Percentiles rank a stretch among this genome's conserved stretches.
Conservation (phyloP, 2,888 invertebrate genomes). For the Spialia ferax region DNA sequence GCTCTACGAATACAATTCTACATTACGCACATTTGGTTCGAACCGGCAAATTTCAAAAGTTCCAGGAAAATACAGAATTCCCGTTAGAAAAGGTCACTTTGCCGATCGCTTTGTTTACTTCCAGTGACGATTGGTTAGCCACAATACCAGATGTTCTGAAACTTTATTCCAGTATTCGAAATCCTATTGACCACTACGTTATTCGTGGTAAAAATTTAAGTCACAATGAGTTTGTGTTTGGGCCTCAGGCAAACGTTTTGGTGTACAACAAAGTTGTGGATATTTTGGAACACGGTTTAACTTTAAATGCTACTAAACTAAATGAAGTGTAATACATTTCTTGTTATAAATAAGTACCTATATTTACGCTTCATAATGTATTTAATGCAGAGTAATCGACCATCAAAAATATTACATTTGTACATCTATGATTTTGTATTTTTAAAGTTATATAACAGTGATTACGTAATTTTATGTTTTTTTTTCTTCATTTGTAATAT, state of each 20-base stretch:
- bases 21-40: slow-evolving; percentile 67
- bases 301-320: slow-evolving; percentile 24
- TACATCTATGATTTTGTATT: no score
- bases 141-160: slow-evolving; percentile 60
- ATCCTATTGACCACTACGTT: slow-evolving; percentile 66
- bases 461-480: no score
- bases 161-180: slow-evolving; percentile 61
- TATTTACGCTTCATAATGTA: no score
- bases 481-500: no score
- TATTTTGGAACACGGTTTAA: slow-evolving; percentile 54
- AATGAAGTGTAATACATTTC: slow-evolving; percentile 1
- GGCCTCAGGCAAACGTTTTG: slow-evolving; percentile 53
- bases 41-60: slow-evolving; percentile 66
- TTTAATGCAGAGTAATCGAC: no score
- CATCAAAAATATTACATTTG: not conserved
- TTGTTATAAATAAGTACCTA: no score
- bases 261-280: slow-evolving; percentile 63
- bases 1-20: slow-evolving; percentile 66
- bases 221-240: slow-evolving; percentile 72
- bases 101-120: slow-evolving; percentile 66
- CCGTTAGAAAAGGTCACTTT: slow-evolving; percentile 55
- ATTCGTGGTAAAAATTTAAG: slow-evolving; percentile 60
- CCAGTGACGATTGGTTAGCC: slow-evolving; percentile 65
- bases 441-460: no score
- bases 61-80: slow-evolving; percentile 54